phyloP scores from a whole-genome alignment of 2,113 vertebrate species.

The cat (Felis catus) region DNA sequence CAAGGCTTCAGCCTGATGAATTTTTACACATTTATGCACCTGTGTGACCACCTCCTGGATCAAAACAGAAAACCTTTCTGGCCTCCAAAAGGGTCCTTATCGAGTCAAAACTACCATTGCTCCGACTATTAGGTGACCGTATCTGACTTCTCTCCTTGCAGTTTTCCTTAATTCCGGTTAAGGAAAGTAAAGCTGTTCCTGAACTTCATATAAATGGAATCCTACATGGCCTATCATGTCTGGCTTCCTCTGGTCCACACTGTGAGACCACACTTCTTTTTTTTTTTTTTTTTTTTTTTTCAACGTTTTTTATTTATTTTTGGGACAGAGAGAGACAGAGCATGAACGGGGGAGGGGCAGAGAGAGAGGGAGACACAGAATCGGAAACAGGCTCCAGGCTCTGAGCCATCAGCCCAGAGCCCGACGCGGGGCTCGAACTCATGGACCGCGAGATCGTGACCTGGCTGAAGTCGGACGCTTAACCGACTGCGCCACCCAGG shows the following conservation, averaged over 20 bases:
- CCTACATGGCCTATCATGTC: neutral
- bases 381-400: no score
- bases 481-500: no score
- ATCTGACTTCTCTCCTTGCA: neutral
- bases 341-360: no score
- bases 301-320: no score
- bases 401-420: no score
- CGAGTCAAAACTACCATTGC: neutral
- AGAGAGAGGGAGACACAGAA: no score
- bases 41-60: neutral
- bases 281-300: no score
- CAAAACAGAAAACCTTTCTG: neutral
- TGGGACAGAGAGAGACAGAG: no score
- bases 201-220: neutral
- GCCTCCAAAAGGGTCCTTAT: neutral
- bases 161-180: neutral
- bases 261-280: neutral
- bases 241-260: neutral
- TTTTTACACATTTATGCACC: neutral
- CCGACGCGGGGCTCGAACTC: no score
- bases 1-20: neutral
- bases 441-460: no score
- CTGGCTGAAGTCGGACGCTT: no score
- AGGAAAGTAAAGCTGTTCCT: neutral
- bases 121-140: neutral